Base-by-base conservation (phyloP, 2,888 invertebrate species). In the Drosophila birchii region DNA sequence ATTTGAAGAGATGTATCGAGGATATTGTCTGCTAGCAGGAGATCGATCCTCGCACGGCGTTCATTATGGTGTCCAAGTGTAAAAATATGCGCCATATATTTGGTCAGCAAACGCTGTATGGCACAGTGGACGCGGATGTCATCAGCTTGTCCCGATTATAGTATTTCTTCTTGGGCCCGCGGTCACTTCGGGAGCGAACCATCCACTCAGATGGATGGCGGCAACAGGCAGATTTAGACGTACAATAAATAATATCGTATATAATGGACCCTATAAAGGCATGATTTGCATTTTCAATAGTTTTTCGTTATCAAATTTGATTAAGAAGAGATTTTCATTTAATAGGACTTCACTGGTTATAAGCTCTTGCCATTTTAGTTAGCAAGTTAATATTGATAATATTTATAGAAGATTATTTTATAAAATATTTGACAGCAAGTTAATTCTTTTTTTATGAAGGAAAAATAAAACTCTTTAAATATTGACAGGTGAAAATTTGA, bases 151-250 rank as follows among this genome's bases (percentile, higher is more conserved):
- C 23, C 4, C 14, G 16, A 23, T 8, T 44, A 12, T 44, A 44
- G 44, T 23, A 23, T 2, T 44, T 44, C 44, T 44, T 44, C 16
- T 44, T 23, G 44, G 14, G 8, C 43, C 43, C 43, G 20, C 20
- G 7, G 7, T 3, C 23, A 43, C n/a, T 4, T 3, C 5, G 9
- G 1, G 9, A 18, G n/a, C 39, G 39, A 9, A 9, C 16, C 16
- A 8, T 16, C n/a, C 44, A 23, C 1, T 8, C 44, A 23, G n/a
- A 7, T 38, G 2, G 16, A 16, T 16, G 16, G 7, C 7, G 39
- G 4, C 9, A 39, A n/a, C 0, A 1, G 1, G 2, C n/a, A 39
- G 8, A 9, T 8, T 9, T 9, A 0, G n/a, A 8, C 8, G 4
- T 8, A n/a, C 3, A 38, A n/a, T 16, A 16, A 16, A 16, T 38